phyloP scores from a whole-genome alignment of 30 jellyfish, hydroid and myxozoan genomes.

The Aurelia aurita region DNA sequence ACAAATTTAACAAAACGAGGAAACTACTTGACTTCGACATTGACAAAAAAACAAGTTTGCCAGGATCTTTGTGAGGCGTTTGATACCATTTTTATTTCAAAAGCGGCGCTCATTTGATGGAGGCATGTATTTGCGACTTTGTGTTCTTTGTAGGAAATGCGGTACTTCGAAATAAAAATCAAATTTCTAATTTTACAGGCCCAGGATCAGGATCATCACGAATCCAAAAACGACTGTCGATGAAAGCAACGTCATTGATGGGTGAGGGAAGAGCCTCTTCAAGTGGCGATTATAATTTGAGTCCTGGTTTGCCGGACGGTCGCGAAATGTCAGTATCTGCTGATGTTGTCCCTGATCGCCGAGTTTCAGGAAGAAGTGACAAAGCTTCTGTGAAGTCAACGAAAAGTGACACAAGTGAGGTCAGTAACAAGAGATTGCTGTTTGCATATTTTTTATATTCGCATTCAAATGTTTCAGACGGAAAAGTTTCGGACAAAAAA shows the following conservation, averaged over 20 bases:
- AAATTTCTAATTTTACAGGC: conserved; percentile 43
- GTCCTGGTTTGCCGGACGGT: conserved; percentile 5
- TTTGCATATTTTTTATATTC: too few species aligned
- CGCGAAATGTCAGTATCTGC: conserved; percentile 52
- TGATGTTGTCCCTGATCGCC: conserved; percentile 57
- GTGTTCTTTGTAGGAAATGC: too few species aligned
- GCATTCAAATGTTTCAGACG: too few species aligned
- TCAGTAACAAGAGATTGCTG: too few species aligned
- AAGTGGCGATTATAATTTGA: conserved; percentile 31
- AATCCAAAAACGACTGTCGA: conserved; percentile 89
- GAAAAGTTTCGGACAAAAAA: too few species aligned
- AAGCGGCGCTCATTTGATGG: too few species aligned
- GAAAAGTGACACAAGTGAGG: conserved; percentile 68
- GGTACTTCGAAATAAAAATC: not conserved
- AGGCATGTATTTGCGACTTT: too few species aligned
- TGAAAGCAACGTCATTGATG: conserved; percentile 94
- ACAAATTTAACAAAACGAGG: too few species aligned
- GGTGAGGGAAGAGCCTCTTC: conserved; percentile 67
- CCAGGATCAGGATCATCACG: conserved; percentile 97
- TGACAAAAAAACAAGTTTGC: too few species aligned
- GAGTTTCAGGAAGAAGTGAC: conserved; percentile 29
- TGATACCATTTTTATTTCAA: too few species aligned
- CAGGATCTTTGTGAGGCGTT: too few species aligned
- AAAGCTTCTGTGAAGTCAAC: conserved; percentile 49
- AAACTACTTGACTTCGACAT: too few species aligned